These are phyloP conservation scores for Sycobia sp. DNA, from an alignment of 1,140 invertebrate species.

Conservation along the genomic window DNA sequence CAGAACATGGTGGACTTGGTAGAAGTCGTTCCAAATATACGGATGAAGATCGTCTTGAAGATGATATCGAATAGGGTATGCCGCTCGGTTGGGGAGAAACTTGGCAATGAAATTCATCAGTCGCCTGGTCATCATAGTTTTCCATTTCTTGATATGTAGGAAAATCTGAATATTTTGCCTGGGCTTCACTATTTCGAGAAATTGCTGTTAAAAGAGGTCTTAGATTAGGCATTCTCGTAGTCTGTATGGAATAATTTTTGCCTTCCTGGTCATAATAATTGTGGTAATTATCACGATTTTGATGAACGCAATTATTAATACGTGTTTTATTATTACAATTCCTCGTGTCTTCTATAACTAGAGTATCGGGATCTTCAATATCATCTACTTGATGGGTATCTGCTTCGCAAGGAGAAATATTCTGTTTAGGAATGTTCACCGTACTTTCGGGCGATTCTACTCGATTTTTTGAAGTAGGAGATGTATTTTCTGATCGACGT, in stretches of 20 bases:
- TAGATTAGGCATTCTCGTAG: conserved; percentile 26
- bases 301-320: neutral
- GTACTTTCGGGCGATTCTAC: conserved; percentile 53
- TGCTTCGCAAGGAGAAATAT: conserved; percentile 33
- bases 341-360: conserved; percentile 42
- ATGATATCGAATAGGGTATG: conserved; percentile 57
- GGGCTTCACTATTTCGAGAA: conserved; percentile 48
- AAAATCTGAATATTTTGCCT: conserved; percentile 42
- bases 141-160: conserved; percentile 43
- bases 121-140: conserved; percentile 42
- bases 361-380: conserved; percentile 46
- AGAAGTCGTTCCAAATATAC: conserved; percentile 51
- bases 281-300: neutral
- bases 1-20: conserved; percentile 57
- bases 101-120: conserved; percentile 54
- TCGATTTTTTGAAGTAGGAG: conserved; percentile 39
- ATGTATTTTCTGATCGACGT: conserved; percentile 35
- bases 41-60: conserved; percentile 45
- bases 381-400: conserved; percentile 34
- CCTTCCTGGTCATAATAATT: conserved; percentile 31
- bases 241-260: conserved; percentile 13
- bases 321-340: conserved; percentile 33
- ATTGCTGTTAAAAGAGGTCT: conserved; percentile 23
- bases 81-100: conserved; percentile 71
- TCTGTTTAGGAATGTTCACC: conserved; percentile 40